Evolutionary conservation across 2,888 invertebrate genomes (phyloP).

Genomic region (Hipparchia semele): DNA sequence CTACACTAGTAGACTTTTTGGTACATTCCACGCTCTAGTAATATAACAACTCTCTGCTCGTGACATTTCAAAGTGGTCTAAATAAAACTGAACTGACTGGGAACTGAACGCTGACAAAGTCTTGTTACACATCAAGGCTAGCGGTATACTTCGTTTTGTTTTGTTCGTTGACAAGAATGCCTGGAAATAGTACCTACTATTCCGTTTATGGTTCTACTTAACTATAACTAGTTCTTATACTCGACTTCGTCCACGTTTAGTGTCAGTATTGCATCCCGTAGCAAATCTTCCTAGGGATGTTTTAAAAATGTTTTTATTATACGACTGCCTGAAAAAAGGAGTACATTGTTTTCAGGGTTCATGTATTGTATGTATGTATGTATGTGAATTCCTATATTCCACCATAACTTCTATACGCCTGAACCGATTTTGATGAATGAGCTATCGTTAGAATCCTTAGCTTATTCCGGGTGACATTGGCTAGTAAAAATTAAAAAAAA

Average conservation of each 20-base stretch:
- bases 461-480: too few species aligned
- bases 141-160: constrained; percentile 57
- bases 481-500: too few species aligned
- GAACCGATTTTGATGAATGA: too few species aligned
- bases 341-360: too few species aligned
- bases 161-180: constrained; percentile 36
- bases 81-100: constrained; percentile 36
- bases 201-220: not conserved
- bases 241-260: not conserved
- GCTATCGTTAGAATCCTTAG: too few species aligned
- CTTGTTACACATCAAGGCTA: constrained; percentile 46
- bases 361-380: too few species aligned
- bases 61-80: constrained; percentile 41
- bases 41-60: constrained; percentile 10
- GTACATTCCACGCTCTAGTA: not conserved
- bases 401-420: too few species aligned
- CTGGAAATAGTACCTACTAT: constrained; percentile 21
- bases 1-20: too few species aligned
- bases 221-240: constrained; percentile 1
- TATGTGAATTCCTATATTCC: too few species aligned
- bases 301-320: not conserved
- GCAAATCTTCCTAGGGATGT: not conserved
- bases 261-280: not conserved
- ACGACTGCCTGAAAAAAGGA: too few species aligned
- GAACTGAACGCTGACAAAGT: constrained; percentile 39